phyloP scores from a whole-genome alignment of 92 coral and sea anemone species.

The Ricordea florida region DNA sequence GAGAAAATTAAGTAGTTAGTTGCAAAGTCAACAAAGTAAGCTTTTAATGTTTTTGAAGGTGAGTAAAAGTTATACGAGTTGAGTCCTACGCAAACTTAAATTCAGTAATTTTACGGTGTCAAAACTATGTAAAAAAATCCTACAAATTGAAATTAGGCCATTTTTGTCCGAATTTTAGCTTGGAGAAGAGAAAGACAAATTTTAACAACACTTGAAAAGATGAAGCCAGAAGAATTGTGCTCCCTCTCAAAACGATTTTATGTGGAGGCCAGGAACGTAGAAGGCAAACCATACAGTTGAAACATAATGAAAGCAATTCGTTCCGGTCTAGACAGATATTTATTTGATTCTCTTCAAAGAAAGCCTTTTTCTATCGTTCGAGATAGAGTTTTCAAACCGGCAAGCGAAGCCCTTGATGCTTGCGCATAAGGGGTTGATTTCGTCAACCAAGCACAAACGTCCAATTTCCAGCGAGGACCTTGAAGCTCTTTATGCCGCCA shows the following conservation, averaged over 20 bases:
- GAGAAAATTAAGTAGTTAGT: background rate
- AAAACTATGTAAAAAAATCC: background rate
- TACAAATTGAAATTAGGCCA: background rate
- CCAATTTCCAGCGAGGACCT: constrained; percentile 36
- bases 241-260: constrained; percentile 9
- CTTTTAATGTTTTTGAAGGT: too few species aligned
- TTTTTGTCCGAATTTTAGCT: constrained; percentile 7
- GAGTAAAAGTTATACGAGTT: too few species aligned
- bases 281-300: constrained; percentile 16
- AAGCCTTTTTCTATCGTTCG: too few species aligned
- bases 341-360: too few species aligned
- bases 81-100: constrained; percentile 4
- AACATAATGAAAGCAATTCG: constrained; percentile 41
- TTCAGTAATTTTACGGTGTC: background rate
- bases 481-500: background rate
- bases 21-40: too few species aligned
- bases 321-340: constrained; percentile 28
- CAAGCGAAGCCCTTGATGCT: constrained; percentile 14
- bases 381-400: too few species aligned
- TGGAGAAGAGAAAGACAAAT: constrained; percentile 18
- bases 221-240: constrained; percentile 21
- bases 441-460: too few species aligned
- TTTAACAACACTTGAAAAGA: background rate
- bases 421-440: background rate
- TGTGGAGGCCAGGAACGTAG: constrained; percentile 22